Conservation (phyloP, 2,888 invertebrate species). For the Drosophila flavopinicola region DNA sequence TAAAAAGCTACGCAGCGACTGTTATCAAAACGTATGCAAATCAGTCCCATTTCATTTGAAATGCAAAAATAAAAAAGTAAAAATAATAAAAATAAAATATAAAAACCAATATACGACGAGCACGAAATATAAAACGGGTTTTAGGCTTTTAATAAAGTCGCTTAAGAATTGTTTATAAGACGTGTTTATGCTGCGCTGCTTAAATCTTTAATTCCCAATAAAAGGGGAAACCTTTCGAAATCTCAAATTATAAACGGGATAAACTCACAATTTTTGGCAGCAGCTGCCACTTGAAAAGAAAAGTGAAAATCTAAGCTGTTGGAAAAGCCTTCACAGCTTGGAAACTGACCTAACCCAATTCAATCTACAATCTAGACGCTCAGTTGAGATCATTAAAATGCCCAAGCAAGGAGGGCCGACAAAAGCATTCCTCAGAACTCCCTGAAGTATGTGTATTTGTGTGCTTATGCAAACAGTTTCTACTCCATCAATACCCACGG, state of each 20-base stretch:
- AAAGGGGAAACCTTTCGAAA: conserved; percentile 8
- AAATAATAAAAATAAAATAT: conserved; percentile 32
- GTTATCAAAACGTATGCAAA: conserved; percentile 77
- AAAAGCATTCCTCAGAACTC: conserved; percentile 48
- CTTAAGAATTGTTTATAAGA: conserved; percentile 17
- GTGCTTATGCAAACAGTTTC: conserved; percentile 32
- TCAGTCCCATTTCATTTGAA: conserved; percentile 48
- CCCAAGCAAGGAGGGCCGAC: conserved; percentile 40
- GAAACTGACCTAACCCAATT: conserved; percentile 53
- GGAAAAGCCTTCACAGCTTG: not conserved
- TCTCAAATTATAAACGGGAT: not conserved
- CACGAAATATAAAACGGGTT: conserved; percentile 58
- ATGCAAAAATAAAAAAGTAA: conserved; percentile 53
- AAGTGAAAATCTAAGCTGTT: conserved; percentile 14
- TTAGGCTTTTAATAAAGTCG: conserved; percentile 27
- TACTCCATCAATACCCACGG: conserved; percentile 48
- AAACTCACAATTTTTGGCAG: not conserved
- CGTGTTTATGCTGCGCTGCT: conserved; percentile 5
- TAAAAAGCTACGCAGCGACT: conserved; percentile 36
- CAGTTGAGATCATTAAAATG: conserved; percentile 40
- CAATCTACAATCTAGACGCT: not conserved
- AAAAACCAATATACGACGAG: conserved; percentile 3
- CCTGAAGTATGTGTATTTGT: conserved; percentile 22
- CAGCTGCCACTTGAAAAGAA: conserved; percentile 3
- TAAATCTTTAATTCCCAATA: not conserved